Conservation (phyloP, 2,797 vertebrate species). For the Oreochromis mossambicus region DNA sequence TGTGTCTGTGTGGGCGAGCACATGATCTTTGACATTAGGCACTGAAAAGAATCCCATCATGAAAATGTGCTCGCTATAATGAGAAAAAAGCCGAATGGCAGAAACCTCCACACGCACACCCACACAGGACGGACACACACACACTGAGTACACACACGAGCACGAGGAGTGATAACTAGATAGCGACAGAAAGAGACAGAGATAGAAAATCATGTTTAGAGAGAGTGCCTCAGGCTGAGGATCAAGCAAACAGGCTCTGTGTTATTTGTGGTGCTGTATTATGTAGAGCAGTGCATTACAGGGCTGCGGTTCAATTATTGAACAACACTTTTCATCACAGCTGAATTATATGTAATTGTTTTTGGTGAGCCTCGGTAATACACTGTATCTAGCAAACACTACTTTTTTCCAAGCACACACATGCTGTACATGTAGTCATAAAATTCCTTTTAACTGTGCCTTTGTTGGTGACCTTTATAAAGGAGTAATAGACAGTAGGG, state of each 20-base stretch:
- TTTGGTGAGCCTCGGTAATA: not conserved
- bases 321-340: constrained; percentile 28
- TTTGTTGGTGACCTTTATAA: not conserved
- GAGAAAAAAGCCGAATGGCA: constrained; percentile 12
- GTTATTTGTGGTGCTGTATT: not conserved
- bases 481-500: not conserved
- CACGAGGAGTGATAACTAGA: not conserved
- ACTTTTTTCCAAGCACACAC: not conserved
- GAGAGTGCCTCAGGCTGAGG: constrained; percentile 15
- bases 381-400: not conserved
- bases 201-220: constrained; percentile 18
- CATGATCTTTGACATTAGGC: constrained; percentile 51
- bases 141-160: not conserved
- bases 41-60: constrained; percentile 46
- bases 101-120: constrained; percentile 21
- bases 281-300: constrained; percentile 1
- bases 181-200: not conserved
- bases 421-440: not conserved
- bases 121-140: not conserved
- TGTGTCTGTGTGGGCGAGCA: not conserved
- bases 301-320: constrained; percentile 26
- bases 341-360: constrained; percentile 32
- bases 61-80: constrained; percentile 42
- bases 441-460: not conserved
- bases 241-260: constrained; percentile 29